Conservation (phyloP, 2,888 invertebrate genomes). For the Deilephila porcellus region DNA sequence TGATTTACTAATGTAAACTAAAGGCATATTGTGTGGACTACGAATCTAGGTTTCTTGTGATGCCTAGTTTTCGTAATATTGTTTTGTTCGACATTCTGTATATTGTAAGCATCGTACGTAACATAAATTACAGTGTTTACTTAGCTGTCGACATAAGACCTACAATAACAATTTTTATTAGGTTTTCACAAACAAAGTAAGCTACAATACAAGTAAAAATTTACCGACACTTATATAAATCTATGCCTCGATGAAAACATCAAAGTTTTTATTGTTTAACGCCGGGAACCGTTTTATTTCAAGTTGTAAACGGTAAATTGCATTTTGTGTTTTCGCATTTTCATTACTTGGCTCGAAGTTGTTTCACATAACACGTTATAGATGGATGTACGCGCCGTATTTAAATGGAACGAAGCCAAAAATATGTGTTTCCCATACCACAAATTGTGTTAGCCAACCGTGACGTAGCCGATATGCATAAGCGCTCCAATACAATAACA, state of each 20-base stretch:
- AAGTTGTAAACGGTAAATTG: slow-evolving; percentile 46
- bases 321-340: slow-evolving; percentile 42
- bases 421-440: slow-evolving; percentile 28
- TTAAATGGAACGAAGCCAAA: slow-evolving; percentile 29
- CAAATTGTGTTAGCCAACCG: slow-evolving; percentile 26
- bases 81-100: not conserved
- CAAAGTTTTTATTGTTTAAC: slow-evolving; percentile 45
- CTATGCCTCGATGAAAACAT: slow-evolving; percentile 36
- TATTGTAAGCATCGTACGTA: too few species aligned
- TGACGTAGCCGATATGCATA: slow-evolving; percentile 18
- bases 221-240: slow-evolving; percentile 10
- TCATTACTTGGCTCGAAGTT: slow-evolving; percentile 30
- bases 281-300: slow-evolving; percentile 44
- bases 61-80: not conserved
- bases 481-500: slow-evolving; percentile 15
- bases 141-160: not conserved
- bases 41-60: not conserved
- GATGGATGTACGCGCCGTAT: slow-evolving; percentile 19
- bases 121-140: not conserved
- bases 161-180: slow-evolving; percentile 7
- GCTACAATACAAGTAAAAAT: slow-evolving; percentile 17
- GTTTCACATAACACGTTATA: slow-evolving; percentile 22
- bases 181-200: not conserved
- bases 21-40: not conserved
- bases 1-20: not conserved